These are phyloP conservation scores for Phoeniculus purpureus DNA, from an alignment of 2,797 vertebrate species.

Conservation along the genomic window DNA sequence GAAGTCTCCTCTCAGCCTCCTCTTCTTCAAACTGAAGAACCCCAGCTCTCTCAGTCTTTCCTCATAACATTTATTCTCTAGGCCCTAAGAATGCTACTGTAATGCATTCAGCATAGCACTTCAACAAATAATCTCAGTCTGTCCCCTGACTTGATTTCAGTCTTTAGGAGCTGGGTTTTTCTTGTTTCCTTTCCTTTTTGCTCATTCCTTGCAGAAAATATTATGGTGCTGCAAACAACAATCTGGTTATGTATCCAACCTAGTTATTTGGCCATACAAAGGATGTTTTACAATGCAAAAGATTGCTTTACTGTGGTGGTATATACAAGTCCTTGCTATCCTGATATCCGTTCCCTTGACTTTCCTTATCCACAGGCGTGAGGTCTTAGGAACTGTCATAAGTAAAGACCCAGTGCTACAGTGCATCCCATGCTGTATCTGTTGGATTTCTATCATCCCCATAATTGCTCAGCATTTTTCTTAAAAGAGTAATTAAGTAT, in stretches of 20 bases:
- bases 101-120: not conserved
- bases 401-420: not conserved
- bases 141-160: not conserved
- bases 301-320: not conserved
- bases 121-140: not conserved
- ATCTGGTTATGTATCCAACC: not conserved
- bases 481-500: not conserved
- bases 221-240: not conserved
- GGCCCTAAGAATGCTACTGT: not conserved
- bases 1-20: too few relatives aligned
- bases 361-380: not conserved
- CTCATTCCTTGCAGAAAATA: not conserved
- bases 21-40: too few relatives aligned
- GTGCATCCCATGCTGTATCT: not conserved
- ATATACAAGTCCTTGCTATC: not conserved
- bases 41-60: too few relatives aligned
- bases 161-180: not conserved
- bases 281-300: too few relatives aligned
- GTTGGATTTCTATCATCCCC: not conserved
- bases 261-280: not conserved
- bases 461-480: not conserved
- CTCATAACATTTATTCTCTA: too few relatives aligned
- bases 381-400: not conserved
- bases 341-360: not conserved
- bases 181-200: not conserved